A percentile compares a stretch with the other conserved stretches of the same genome.
Conservation (phyloP, 2,888 invertebrate genomes). For the Holacanthella duospinosa region DNA sequence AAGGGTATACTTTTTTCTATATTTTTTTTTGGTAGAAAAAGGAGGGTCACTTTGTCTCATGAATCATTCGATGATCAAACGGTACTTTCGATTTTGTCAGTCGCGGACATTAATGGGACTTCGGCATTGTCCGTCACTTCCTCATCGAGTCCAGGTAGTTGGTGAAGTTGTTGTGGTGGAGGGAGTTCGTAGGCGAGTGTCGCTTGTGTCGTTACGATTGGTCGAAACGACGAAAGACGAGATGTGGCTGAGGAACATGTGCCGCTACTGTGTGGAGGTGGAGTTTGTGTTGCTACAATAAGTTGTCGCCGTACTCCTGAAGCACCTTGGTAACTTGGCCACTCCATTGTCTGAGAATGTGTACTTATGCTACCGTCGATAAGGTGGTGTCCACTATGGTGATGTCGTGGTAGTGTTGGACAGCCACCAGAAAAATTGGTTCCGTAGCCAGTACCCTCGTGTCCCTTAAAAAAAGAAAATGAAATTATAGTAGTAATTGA, state of each 20-base stretch:
- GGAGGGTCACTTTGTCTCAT: too few relatives aligned
- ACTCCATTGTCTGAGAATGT: constrained; percentile 30
- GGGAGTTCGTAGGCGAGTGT: constrained; percentile 31
- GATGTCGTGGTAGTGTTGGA: constrained; percentile 33
- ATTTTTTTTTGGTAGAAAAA: too few relatives aligned
- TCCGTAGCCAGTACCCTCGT: constrained; percentile 26
- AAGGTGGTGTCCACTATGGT: constrained; percentile 17
- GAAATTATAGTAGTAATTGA: too few relatives aligned
- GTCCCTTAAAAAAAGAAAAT: constrained; percentile 22
- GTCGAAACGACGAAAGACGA: constrained; percentile 24
- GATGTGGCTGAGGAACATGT: constrained; percentile 20
- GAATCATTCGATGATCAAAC: constrained; percentile 22
- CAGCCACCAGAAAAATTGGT: constrained; percentile 26
- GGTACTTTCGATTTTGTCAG: constrained; percentile 37
- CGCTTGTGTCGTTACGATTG: constrained; percentile 22
- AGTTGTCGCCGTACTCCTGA: constrained; percentile 18
- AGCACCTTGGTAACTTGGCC: constrained; percentile 34
- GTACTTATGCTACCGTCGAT: constrained; percentile 20
- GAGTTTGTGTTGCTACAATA: constrained; percentile 9
- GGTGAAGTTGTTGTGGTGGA: constrained; percentile 31
- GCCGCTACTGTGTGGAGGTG: constrained; percentile 17
- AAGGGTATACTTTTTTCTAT: too few relatives aligned
- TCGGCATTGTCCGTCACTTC: constrained; percentile 33
- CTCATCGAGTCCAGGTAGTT: constrained; percentile 35
- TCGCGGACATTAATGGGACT: constrained; percentile 29